A percentile compares a stretch with the other conserved stretches of the same genome.
phyloP scores from a whole-genome alignment of 2,797 vertebrate species.

The Sylvia borin region DNA sequence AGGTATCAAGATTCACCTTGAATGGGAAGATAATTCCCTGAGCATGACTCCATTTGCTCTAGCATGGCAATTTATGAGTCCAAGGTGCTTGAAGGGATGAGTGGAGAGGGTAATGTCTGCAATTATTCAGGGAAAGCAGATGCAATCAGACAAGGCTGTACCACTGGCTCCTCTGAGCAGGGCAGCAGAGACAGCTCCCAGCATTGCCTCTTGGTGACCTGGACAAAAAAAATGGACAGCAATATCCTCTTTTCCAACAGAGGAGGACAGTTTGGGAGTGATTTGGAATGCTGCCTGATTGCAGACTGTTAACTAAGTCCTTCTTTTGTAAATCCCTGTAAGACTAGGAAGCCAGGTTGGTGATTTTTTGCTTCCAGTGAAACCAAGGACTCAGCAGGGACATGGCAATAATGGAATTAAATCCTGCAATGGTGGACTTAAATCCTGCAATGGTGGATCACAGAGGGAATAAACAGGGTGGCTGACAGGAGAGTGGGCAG shows the following conservation, averaged over 20 bases:
- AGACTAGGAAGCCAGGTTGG: neutral
- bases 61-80: conserved; percentile 21
- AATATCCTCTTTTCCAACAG: neutral
- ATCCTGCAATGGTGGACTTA: neutral
- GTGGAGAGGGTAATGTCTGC: conserved; percentile 1
- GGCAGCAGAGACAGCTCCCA: neutral
- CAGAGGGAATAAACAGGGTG: neutral
- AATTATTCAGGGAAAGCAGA: conserved; percentile 50
- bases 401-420: neutral
- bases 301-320: neutral
- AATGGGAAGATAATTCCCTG: conserved; percentile 48
- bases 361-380: neutral
- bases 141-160: conserved; percentile 15
- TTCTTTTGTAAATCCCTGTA: neutral
- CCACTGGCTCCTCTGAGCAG: neutral
- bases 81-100: conserved; percentile 8
- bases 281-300: neutral
- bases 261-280: neutral
- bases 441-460: neutral
- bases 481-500: neutral
- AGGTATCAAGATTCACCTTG: conserved; percentile 74
- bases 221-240: neutral
- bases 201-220: neutral
- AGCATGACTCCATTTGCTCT: conserved; percentile 47
- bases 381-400: neutral